phyloP scores from a whole-genome alignment of 2,797 vertebrate genomes.

The Chromobotia macracanthus region DNA sequence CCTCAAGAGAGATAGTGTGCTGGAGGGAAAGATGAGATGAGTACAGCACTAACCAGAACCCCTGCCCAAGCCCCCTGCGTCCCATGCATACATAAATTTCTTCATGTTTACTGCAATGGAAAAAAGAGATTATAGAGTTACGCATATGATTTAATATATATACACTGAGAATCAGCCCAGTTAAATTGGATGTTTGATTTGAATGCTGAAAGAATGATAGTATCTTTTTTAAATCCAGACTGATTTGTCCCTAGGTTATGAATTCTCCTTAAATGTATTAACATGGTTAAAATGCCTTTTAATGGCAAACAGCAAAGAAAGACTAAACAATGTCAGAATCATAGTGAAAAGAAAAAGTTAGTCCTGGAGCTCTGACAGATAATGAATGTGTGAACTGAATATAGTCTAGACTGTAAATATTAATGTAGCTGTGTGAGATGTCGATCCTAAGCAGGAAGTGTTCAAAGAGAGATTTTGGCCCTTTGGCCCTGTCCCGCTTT shows the following conservation, averaged over 20 bases:
- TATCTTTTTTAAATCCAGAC: not conserved
- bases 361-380: conserved; percentile 72
- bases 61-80: conserved; percentile 17
- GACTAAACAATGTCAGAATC: not conserved
- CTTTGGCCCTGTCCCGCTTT: conserved; percentile 49
- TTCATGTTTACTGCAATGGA: conserved; percentile 41
- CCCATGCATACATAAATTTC: conserved; percentile 37
- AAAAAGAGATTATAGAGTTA: conserved; percentile 37
- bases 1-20: conserved; percentile 45
- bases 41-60: conserved; percentile 25
- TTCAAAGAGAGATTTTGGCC: conserved; percentile 30
- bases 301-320: not conserved
- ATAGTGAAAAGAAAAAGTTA: not conserved
- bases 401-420: conserved; percentile 76
- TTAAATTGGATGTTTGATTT: not conserved
- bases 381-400: conserved; percentile 77
- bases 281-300: not conserved
- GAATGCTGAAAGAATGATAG: not conserved
- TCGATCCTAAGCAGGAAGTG: conserved; percentile 24
- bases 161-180: not conserved
- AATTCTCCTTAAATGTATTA: not conserved
- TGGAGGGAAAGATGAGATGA: conserved; percentile 31
- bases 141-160: conserved; percentile 40
- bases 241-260: not conserved
- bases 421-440: conserved; percentile 61